A percentile compares a stretch with the other conserved stretches of the same genome.
Conservation (phyloP, 2,113 vertebrate genomes). For the Chiloscyllium plagiosum region DNA sequence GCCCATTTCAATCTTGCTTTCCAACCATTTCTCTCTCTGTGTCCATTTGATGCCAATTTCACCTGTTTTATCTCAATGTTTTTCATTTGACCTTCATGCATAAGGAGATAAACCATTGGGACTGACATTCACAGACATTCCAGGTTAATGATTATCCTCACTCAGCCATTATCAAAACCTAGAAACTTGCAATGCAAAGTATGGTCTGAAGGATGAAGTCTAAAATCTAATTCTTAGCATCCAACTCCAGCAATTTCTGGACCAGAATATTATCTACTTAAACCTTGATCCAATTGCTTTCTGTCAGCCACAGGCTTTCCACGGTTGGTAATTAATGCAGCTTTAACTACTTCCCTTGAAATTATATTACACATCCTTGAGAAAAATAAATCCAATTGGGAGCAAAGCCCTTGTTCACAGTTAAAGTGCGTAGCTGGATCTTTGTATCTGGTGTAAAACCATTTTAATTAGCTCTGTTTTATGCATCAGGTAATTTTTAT, state of each 20-base stretch:
- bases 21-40: neutral
- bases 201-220: neutral
- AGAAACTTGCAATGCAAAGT: neutral
- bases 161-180: neutral
- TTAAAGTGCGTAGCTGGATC: neutral
- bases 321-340: too few species aligned
- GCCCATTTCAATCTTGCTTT: neutral
- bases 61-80: neutral
- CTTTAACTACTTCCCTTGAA: too few species aligned
- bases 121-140: neutral
- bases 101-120: neutral
- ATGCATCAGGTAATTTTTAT: neutral
- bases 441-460: neutral
- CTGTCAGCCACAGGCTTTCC: too few species aligned
- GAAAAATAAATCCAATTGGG: too few species aligned
- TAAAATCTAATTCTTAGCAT: neutral
- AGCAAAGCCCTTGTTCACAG: too few species aligned
- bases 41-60: neutral
- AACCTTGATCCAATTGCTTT: too few species aligned
- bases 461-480: neutral
- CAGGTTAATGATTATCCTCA: neutral
- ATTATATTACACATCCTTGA: too few species aligned
- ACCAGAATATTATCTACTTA: too few species aligned
- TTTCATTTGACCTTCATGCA: neutral
- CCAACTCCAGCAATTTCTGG: neutral